A percentile compares a stretch with the other conserved stretches of the same genome.
phyloP scores from a whole-genome alignment of 2,888 invertebrate species.

The Tetranychus truncatus region DNA sequence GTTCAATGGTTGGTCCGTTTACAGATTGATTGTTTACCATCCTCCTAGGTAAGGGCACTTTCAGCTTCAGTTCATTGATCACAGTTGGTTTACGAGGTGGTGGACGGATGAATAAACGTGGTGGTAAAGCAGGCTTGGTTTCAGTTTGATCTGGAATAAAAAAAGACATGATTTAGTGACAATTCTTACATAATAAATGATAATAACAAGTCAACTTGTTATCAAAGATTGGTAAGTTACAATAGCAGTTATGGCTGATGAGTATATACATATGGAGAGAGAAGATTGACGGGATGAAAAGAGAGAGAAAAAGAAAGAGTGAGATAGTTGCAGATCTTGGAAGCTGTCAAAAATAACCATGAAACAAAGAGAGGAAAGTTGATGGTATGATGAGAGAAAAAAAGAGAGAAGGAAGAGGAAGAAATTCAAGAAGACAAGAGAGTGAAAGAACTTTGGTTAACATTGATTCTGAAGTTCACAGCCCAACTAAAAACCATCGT shows the following conservation, averaged over 20 bases:
- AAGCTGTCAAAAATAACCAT: not conserved
- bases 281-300: not conserved
- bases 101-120: not conserved
- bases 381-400: constrained; percentile 2
- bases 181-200: not conserved
- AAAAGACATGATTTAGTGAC: not conserved
- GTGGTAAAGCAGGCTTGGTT: not conserved
- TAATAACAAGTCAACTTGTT: not conserved
- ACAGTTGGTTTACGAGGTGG: constrained; percentile 1
- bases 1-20: not conserved
- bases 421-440: not conserved
- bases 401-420: not conserved
- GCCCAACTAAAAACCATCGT: not conserved
- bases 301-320: constrained; percentile 3
- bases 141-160: not conserved
- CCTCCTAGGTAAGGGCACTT: not conserved
- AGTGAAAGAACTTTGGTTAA: not conserved
- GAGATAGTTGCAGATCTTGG: not conserved
- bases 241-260: not conserved
- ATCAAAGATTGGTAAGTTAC: not conserved
- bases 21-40: not conserved
- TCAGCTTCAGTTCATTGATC: not conserved
- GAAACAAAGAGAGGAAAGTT: not conserved
- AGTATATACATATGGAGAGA: not conserved
- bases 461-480: not conserved